Percentiles rank a stretch among this genome's conserved stretches.
Conservation (phyloP, 2,888 invertebrate species). For the Campoplex nolae region DNA sequence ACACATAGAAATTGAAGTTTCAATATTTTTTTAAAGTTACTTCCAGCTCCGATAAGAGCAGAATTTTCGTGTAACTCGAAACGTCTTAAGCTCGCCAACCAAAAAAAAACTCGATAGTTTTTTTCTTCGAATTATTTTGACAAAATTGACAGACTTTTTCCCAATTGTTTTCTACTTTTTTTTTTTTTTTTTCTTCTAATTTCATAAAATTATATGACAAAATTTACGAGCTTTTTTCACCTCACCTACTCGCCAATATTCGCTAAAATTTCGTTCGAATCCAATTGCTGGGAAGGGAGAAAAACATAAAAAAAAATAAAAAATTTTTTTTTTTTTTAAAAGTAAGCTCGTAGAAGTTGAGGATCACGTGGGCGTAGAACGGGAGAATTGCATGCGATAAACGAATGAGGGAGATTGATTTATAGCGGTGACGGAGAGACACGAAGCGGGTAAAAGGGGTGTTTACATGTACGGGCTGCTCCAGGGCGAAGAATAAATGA, state of each 20-base stretch:
- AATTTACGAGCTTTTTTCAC: constrained; percentile 5
- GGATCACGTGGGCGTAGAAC: constrained; percentile 15
- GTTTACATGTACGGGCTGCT: constrained; percentile 14
- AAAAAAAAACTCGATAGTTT: background rate
- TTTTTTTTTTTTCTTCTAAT: background rate
- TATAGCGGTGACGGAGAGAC: constrained; percentile 41
- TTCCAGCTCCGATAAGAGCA: background rate
- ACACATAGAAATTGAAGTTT: constrained; percentile 63
- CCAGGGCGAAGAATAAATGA: background rate
- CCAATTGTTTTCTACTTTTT: background rate
- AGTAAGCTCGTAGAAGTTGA: background rate
- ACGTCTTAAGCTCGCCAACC: background rate
- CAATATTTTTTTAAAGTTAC: background rate
- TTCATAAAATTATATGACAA: background rate
- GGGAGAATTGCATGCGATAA: constrained; percentile 47
- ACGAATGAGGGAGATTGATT: constrained; percentile 59
- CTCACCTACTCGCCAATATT: background rate
- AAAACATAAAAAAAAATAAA: background rate
- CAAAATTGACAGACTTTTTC: background rate
- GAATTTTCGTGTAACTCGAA: background rate
- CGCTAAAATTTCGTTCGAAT: background rate
- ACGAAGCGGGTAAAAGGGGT: constrained; percentile 21
- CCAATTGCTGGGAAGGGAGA: background rate
- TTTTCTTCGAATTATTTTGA: background rate
- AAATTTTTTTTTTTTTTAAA: background rate